phyloP scores from a whole-genome alignment of 2,888 invertebrate species.

The Drosophila pegasa region DNA sequence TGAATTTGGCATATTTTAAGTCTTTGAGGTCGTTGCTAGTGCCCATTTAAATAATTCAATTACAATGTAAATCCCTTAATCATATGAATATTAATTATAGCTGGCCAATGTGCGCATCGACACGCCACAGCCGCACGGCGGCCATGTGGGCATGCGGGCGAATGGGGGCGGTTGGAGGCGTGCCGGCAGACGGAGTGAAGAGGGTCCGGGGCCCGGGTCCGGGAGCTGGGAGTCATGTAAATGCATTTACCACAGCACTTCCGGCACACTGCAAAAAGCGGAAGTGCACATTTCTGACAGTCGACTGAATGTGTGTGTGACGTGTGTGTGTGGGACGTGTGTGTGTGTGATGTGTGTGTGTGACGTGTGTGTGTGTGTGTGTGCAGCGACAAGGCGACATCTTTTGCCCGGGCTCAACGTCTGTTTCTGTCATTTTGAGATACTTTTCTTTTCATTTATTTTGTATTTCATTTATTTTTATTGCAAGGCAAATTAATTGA shows the following conservation, averaged over 20 bases:
- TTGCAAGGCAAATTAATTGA: slow-evolving; percentile 59
- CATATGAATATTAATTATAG: slow-evolving; percentile 79
- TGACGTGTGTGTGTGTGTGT: slow-evolving; percentile 7
- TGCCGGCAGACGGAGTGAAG: not conserved
- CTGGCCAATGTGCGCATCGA: slow-evolving; percentile 49
- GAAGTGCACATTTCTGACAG: slow-evolving; percentile 72
- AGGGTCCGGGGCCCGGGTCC: not conserved
- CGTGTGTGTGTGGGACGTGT: slow-evolving; percentile 18
- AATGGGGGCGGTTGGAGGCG: not conserved
- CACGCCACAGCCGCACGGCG: too few species aligned
- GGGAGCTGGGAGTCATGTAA: slow-evolving; percentile 47
- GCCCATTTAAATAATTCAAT: slow-evolving; percentile 67
- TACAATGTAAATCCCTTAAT: slow-evolving; percentile 74
- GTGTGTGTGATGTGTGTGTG: slow-evolving; percentile 9
- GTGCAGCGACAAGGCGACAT: slow-evolving; percentile 43
- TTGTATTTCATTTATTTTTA: slow-evolving; percentile 10
- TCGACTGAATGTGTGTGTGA: slow-evolving; percentile 25
- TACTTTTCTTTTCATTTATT: slow-evolving; percentile 44
- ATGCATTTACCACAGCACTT: slow-evolving; percentile 74
- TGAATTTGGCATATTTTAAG: slow-evolving; percentile 30
- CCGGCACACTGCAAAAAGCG: slow-evolving; percentile 66
- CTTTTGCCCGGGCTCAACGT: slow-evolving; percentile 45
- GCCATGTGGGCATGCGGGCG: not conserved
- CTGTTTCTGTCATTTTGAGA: slow-evolving; percentile 61
- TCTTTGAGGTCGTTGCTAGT: slow-evolving; percentile 22